Base-by-base conservation (phyloP, 2,888 invertebrate genomes). In the Drosophila mettleri region DNA sequence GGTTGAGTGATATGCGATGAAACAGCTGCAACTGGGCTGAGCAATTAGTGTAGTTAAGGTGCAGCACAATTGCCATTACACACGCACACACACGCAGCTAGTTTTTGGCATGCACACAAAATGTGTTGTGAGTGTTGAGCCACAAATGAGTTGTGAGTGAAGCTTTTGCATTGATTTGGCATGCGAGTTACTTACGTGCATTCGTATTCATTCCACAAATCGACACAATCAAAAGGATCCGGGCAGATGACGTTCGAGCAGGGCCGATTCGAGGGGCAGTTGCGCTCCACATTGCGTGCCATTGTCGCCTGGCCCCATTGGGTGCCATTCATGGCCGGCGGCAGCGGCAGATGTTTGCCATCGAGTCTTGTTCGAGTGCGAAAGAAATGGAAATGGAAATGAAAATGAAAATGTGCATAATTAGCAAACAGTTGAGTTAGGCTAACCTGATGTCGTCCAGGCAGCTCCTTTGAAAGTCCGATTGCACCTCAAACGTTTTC, bases 191-290 rank as follows among this genome's bases (percentile, higher is more conserved):
- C 97, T 96, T 93, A 99, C 97, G 98, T 98, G 97, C 99, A 99
- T 92, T 98, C 98, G 90, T 98, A 97, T 92, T 97, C 97, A 92
- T 98, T 99, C 99, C 99, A 99, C 45, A 99, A 94, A 93, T 98
- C 98, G 79, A 97, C 96, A 93, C 98, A 99, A 89, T 97, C 97
- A 92, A 98, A 98, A n/a, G 97, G 98, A 89, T 97, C 96, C 0
- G 97, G 96, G 91, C 98, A 98, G 90, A 97, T 97, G 48, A 98
- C 97, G 91, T 97, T 97, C 80, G 97, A 96, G 91, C 98, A 98
- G 0, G 98, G 98, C 90, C 98, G 97, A 90, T 98, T 97, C 24
- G 98, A 98, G n/a, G 97, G 96, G 92, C 99, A 99, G 91, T 97
- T 96, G 69, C 96, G 95, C 87, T 97, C 97, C 63, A 98, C 94